These are phyloP conservation scores for Mallotus villosus DNA, from an alignment of 2,797 vertebrate species.

Conservation along the genomic window DNA sequence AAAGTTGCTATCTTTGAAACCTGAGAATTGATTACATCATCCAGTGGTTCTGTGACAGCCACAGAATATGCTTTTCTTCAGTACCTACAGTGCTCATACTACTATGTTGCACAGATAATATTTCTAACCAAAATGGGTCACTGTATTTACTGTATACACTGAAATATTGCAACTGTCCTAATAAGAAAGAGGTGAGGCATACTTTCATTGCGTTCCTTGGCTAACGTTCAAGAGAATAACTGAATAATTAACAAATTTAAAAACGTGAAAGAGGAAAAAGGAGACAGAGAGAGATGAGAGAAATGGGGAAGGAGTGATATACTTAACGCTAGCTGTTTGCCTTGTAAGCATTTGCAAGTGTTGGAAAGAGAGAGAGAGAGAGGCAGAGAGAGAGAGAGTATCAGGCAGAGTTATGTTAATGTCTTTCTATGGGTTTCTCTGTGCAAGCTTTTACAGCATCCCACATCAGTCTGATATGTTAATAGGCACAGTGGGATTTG, in stretches of 20 bases:
- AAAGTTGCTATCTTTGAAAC: slow-evolving; percentile 35
- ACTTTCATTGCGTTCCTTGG: slow-evolving; percentile 45
- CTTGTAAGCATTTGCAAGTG: slow-evolving; percentile 66
- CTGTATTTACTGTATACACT: slow-evolving; percentile 48
- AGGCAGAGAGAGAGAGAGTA: slow-evolving; percentile 47
- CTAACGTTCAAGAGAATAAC: slow-evolving; percentile 41
- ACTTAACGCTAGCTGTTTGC: slow-evolving; percentile 54
- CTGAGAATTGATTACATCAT: slow-evolving; percentile 40
- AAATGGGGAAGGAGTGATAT: slow-evolving; percentile 24
- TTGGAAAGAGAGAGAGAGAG: background rate
- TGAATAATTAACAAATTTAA: slow-evolving; percentile 73
- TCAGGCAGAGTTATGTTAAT: slow-evolving; percentile 72
- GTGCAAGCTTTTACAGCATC: slow-evolving; percentile 65
- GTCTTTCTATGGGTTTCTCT: slow-evolving; percentile 60
- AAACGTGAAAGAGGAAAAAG: slow-evolving; percentile 45
- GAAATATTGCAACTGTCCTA: slow-evolving; percentile 54
- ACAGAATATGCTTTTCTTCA: slow-evolving; percentile 20
- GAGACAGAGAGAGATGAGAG: background rate
- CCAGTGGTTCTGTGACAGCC: slow-evolving; percentile 17
- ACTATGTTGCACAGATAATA: background rate
- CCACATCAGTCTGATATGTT: slow-evolving; percentile 70
- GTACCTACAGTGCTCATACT: slow-evolving; percentile 40
- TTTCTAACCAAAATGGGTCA: background rate
- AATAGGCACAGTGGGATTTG: slow-evolving; percentile 75
- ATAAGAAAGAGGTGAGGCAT: slow-evolving; percentile 35